Evolutionary conservation across 2,888 invertebrate genomes (phyloP).

Genomic region (Ennomos quercinarius): DNA sequence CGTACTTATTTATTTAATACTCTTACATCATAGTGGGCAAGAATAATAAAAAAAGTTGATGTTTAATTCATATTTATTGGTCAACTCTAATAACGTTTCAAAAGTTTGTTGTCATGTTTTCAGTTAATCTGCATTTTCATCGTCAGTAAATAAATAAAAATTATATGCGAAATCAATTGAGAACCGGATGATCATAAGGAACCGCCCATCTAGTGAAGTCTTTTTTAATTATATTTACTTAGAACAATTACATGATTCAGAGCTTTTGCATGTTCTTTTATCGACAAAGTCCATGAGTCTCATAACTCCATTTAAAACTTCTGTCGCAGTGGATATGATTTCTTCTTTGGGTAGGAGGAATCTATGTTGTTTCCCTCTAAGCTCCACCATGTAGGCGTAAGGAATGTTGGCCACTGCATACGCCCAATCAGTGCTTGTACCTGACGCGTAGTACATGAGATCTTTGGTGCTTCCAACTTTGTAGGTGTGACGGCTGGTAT

Average conservation of each 20-base stretch:
- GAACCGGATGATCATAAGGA: too few relatives aligned
- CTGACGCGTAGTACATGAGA: conserved; percentile 76
- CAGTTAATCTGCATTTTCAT: background rate
- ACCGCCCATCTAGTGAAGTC: background rate
- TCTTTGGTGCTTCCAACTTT: conserved; percentile 79
- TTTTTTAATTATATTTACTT: conserved; percentile 35
- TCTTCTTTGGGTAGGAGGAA: conserved; percentile 74
- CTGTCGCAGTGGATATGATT: conserved; percentile 62
- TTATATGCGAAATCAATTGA: too few relatives aligned
- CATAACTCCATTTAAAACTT: conserved; percentile 61
- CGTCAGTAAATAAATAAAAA: background rate
- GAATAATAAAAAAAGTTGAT: conserved; percentile 29
- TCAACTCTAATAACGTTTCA: background rate
- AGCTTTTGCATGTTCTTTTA: conserved; percentile 41
- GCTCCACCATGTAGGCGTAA: conserved; percentile 76
- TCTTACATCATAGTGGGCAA: conserved; percentile 28
- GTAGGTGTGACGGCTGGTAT: conserved; percentile 67
- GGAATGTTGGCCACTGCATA: conserved; percentile 70
- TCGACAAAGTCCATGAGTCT: conserved; percentile 70
- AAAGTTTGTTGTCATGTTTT: background rate
- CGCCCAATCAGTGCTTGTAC: conserved; percentile 76
- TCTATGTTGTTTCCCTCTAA: conserved; percentile 67
- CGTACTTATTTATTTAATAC: conserved; percentile 44
- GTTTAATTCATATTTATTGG: conserved; percentile 11
- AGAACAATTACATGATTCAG: conserved; percentile 47